Base-by-base conservation (phyloP, 2,797 vertebrate species). In the Lepidocolaptes lacrymiger region DNA sequence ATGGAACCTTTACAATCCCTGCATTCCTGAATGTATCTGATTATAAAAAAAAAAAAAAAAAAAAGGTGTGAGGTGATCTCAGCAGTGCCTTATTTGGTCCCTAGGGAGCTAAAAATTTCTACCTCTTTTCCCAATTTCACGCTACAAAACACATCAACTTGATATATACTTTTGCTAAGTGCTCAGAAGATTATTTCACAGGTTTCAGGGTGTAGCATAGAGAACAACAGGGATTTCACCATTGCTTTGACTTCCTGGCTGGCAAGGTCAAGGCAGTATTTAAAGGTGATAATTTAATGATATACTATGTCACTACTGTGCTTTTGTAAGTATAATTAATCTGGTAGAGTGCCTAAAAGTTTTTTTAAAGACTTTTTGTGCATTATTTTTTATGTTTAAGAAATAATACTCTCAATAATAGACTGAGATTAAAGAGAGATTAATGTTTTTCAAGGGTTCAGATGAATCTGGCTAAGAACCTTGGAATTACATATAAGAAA, bases 261-360 rank as follows among this genome's bases (percentile, higher is more conserved):
- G 83, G 63, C 73, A 95, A 78, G 80, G 79, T 86, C 88, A 94
- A 24, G 22, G 52, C 12, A 73, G 34, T 67, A 91, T 46, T 95
- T 94, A 86, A 86, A 73, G 43, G 34, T 49, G 55, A 84, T 91
- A 73, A 91, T 76, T 90, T 91, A 95, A 96, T 89, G 39, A 91
- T 85, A 69, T 19, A 21, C 86, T 89, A 61, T 24, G 80, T 86
- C 71, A 89, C 34, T 66, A 54, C n/a, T 10, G 43, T 34, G 37
- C 48, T 88, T 85, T 59, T 86, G 23, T 69, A 93, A 82, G 62
- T 51, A 67, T 67, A 94, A 84, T 82, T 81, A 76, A 89, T 88
- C 44, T 67, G 34, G 18, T 61, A 59, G 55, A 43, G 24, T 36
- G 49, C 32, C 17, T 84, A 39, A 46, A 56, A 36, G 7, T 78